These are phyloP conservation scores for Esperia sulphurella DNA, from an alignment of 2,888 invertebrate species.

Conservation along the genomic window DNA sequence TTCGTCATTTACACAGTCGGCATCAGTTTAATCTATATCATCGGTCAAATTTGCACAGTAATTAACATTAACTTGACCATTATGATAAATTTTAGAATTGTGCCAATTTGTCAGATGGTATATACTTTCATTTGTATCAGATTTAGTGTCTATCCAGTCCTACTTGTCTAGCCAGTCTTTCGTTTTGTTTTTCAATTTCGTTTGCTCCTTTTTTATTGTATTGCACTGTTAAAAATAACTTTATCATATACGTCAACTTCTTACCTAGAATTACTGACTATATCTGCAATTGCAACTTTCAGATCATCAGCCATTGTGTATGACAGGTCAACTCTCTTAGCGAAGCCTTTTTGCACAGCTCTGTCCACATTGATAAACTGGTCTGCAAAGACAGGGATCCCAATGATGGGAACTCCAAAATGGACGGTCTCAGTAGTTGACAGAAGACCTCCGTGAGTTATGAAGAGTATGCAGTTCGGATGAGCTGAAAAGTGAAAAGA, in stretches of 20 bases:
- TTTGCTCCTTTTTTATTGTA: too few species aligned
- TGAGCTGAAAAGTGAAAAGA: constrained; percentile 40
- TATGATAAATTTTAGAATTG: too few species aligned
- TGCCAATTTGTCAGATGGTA: too few species aligned
- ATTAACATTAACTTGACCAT: too few species aligned
- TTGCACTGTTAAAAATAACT: too few species aligned
- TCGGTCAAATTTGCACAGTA: too few species aligned
- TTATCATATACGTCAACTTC: background rate
- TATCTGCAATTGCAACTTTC: constrained; percentile 30
- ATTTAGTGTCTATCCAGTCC: too few species aligned
- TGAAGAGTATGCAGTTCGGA: constrained; percentile 51
- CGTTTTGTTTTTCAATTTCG: too few species aligned
- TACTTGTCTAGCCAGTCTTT: too few species aligned
- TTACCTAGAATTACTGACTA: constrained; percentile 20
- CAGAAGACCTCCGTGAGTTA: constrained; percentile 58
- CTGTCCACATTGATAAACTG: constrained; percentile 46
- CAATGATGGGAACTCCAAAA: constrained; percentile 49
- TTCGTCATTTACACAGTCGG: too few species aligned
- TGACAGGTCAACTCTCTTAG: constrained; percentile 29
- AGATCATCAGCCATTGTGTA: constrained; percentile 29
- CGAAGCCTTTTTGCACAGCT: constrained; percentile 42
- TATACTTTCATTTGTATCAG: too few species aligned
- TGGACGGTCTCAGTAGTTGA: constrained; percentile 50
- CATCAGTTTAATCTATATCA: too few species aligned
- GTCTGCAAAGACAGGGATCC: constrained; percentile 53